Base-by-base conservation (phyloP, 2,888 invertebrate species). In the Notocelia uddmanniana region DNA sequence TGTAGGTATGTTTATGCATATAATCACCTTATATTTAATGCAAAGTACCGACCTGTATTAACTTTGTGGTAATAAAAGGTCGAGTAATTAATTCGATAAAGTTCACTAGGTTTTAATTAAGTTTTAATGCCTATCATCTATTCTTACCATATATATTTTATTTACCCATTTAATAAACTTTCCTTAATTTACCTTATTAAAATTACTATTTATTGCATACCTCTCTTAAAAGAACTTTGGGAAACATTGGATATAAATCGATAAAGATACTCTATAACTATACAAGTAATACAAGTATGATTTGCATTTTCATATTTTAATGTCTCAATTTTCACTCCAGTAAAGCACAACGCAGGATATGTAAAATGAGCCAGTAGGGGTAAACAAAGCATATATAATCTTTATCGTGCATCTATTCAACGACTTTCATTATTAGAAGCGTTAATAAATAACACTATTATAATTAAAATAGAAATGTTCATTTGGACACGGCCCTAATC, bases 381-480 rank as follows among this genome's bases (percentile, higher is more conserved):
- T 31, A 31, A 31, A 31, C 31, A 31, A 31, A 41, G 0, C 3
- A 37, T 37, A 41, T n/a, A 6, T 45, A 45, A 45, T 45, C 15
- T 45, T n/a, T n/a, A 45, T 45, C 13, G 19, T 52, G 13, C 21
- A 26, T 26, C 15, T 55, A 26, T 55, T 26, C 26, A 15, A 34
- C 31, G 26, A 54, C 19, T 23, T 15, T 10, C 18, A 45, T 19
- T 54, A 19, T 15, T 26, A 2, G 5, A 26, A 48, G 19, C 34
- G 54, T 37, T 55, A 34, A 34, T 62, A 71, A 67, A 71, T 71
- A 34, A 55, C 18, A 71, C 31, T 48, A 55, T 54, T n/a, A 34
- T 71, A 60, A 67, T 71, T 37, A 71, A 52, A 55, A 60, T 60
- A 54, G 21, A 71, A 71, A 71, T 15, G 45, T 62, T 54, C 34